Base-by-base conservation (phyloP, 2,797 vertebrate species). In the Helicolenus hilgendorfi region DNA sequence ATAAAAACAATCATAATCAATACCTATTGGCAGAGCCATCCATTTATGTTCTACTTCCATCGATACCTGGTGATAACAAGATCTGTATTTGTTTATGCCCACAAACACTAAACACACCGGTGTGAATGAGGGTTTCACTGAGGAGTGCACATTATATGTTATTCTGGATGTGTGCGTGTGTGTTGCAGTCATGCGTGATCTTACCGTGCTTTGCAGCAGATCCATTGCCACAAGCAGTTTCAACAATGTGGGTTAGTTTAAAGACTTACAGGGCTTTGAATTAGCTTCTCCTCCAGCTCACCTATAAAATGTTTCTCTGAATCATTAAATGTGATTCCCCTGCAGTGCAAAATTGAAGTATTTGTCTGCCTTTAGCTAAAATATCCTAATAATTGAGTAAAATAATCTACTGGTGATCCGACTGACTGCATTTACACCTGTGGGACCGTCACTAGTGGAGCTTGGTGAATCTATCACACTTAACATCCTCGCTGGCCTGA, bases 401-500 rank as follows among this genome's bases (percentile, higher is more conserved):
- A 81, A 77, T 36, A 65, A 78, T 77, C 6, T 56, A 11, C 56
- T 45, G 65, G 13, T 72, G 77, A 86, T 75, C 7, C 20, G 2
- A 55, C 31, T 18, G 58, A 76, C 45, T 38, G 64, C n/a, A n/a
- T 81, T 89, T 84, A 22, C 71, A 64, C 11, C 62, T 67, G 36
- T 67, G 36, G 15, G 55, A 78, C 15, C 4, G 15, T 78, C 56
- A 53, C 56, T 6, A 3, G 20, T 8, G 49, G 49, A 53, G 24
- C 26, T 55, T 11, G 11, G 49, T 36, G 70, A 88, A 93, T 92
- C 84, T 27, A 82, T 93, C 86, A 86, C 73, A 83, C 71, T 93
- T 89, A 87, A 74, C 49, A 62, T 63, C 56, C 29, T 76, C 45
- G 72, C 56, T 55, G 65, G 59, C 33, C 38, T 83, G 86, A 87